phyloP scores from a whole-genome alignment of 2,888 invertebrate genomes.

The Saturnia pavonia region DNA sequence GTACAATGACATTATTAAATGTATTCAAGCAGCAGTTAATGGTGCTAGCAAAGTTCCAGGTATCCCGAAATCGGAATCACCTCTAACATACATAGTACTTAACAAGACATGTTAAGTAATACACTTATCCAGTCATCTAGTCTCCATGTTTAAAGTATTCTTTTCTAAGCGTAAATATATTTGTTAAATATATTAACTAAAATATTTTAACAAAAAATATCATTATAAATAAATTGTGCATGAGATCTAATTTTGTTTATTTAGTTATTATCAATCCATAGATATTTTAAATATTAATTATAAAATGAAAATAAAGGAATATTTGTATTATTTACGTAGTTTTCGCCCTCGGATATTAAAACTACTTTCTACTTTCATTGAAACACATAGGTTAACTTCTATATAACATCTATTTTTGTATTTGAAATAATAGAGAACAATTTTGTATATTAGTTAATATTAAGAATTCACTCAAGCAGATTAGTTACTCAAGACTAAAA shows the following conservation, averaged over 20 bases:
- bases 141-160: slow-evolving; percentile 31
- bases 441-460: too few species aligned
- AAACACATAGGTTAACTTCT: too few species aligned
- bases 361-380: too few species aligned
- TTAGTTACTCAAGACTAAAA: slow-evolving; percentile 6
- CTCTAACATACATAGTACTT: slow-evolving; percentile 65
- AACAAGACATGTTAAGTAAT: slow-evolving; percentile 50
- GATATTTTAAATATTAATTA: not conserved
- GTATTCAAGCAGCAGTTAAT: slow-evolving; percentile 55
- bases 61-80: slow-evolving; percentile 43
- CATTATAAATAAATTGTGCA: not conserved
- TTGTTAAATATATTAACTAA: not conserved
- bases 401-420: too few species aligned
- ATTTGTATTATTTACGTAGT: not conserved
- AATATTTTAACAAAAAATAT: not conserved
- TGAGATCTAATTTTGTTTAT: not conserved
- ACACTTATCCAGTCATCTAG: slow-evolving; percentile 38
- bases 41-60: slow-evolving; percentile 33
- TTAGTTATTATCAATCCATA: not conserved
- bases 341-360: too few species aligned
- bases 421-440: too few species aligned
- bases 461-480: slow-evolving; percentile 5
- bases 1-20: slow-evolving; percentile 62
- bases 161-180: not conserved
- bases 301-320: not conserved